These are phyloP conservation scores for Drosophila nr. fundita DNA, from an alignment of 2,888 invertebrate species.

Conservation along the genomic window DNA sequence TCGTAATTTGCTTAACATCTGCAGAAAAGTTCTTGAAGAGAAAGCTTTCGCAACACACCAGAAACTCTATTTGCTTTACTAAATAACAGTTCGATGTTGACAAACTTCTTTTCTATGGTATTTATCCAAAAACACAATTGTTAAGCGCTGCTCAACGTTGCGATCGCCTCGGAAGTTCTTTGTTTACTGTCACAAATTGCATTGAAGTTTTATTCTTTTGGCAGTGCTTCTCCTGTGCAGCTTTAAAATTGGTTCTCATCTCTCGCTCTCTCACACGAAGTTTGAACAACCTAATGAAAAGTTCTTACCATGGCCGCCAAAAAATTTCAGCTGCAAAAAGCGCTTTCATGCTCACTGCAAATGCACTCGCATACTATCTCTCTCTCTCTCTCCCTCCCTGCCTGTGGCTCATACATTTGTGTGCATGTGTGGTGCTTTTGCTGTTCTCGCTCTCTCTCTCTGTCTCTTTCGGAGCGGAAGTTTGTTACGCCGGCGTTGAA, in stretches of 20 bases:
- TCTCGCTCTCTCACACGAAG: constrained; percentile 50
- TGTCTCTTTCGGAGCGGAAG: constrained; percentile 55
- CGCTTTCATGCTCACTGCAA: constrained; percentile 58
- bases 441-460: constrained; percentile 19
- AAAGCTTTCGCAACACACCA: constrained; percentile 42
- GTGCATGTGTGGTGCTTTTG: constrained; percentile 45
- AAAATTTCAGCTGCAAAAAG: constrained; percentile 57
- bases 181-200: constrained; percentile 79
- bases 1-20: constrained; percentile 25
- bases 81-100: constrained; percentile 15
- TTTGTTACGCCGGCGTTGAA: constrained; percentile 55
- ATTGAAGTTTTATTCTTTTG: constrained; percentile 67
- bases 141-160: constrained; percentile 49
- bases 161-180: constrained; percentile 81
- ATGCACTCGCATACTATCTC: constrained; percentile 19
- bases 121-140: constrained; percentile 16
- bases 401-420: not conserved
- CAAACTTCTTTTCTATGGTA: constrained; percentile 7
- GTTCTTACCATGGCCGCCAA: constrained; percentile 49
- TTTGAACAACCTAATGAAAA: constrained; percentile 45
- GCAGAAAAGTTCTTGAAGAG: constrained; percentile 19
- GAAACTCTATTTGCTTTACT: constrained; percentile 1
- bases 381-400: constrained; percentile 9
- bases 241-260: constrained; percentile 71
- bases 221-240: constrained; percentile 53